Base-by-base conservation (phyloP, 1,140 invertebrate genomes). In the Heterodera schachtii region DNA sequence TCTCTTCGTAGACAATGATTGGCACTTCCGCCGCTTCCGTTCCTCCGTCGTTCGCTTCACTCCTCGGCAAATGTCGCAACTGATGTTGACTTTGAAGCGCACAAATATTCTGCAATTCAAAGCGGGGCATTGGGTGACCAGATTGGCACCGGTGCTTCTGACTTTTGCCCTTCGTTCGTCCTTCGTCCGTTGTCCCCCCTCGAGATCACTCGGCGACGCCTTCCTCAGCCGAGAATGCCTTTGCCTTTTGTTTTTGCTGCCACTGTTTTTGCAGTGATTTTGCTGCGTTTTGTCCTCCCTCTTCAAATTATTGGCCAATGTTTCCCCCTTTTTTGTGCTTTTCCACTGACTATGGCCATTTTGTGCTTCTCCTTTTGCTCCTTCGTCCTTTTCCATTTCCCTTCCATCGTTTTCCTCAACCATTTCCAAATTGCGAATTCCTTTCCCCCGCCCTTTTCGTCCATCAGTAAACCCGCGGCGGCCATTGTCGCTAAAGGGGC, bases 401-500 rank as follows among this genome's bases (percentile, higher is more conserved):
- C 57, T 19, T 64, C 57, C 11, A 64, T 11, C 57, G 57, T 64
- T 16, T 64, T 64, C 16, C 57, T 13, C 16, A 19, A 13, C 11
- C 57, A 64, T 64, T 19, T 13, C 57, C 57, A 64, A 13, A 64
- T 19, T 4, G 57, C 57, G 16, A 11, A 64, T 19, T 64, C 3
- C 11, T 19, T 64, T 19, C 57, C 57, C 13, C 57, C 57, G n/a
- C 21, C 9, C 52, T 64, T 75, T 19, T 80, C 75, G 13, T 80
- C 75, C n/a, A 43, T 80, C 8, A 80, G 8, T 16, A 75, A 31
- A n/a, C 81, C 81, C 2, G 81, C 73, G 19, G 81, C 81, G 19
- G 81, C 81, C 67, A 82, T 82, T 31, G 81, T 82, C 2, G 81
- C 81, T 82, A 19, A 57, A 82, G 31, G 31, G 31, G 31, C 31